Conservation (phyloP, 2,797 vertebrate genomes). For the Novumbra hubbsi region DNA sequence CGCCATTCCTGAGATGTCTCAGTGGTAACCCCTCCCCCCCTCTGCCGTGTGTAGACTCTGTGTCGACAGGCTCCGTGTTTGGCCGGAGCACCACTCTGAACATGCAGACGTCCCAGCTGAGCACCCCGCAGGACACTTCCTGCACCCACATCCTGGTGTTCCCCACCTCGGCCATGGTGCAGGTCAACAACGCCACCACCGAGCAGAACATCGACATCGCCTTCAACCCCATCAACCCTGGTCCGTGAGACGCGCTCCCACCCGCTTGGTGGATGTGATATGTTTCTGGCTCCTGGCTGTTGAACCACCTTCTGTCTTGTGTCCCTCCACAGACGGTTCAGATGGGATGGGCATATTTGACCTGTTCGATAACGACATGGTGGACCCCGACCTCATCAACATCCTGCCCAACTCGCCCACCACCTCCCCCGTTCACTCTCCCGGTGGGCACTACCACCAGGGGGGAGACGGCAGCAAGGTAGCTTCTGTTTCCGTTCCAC, state of each 20-base stretch:
- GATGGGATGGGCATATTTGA: constrained; percentile 94
- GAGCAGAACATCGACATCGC: constrained; percentile 86
- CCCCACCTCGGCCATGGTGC: constrained; percentile 74
- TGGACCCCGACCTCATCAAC: constrained; percentile 95
- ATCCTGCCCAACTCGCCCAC: constrained; percentile 95
- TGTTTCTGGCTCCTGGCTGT: not conserved
- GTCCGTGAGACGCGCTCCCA: constrained; percentile 36
- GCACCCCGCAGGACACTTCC: constrained; percentile 97
- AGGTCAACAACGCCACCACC: constrained; percentile 90
- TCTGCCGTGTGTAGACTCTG: constrained; percentile 80
- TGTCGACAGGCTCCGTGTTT: constrained; percentile 96
- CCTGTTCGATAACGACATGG: constrained; percentile 91
- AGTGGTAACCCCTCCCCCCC: not conserved
- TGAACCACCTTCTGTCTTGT: not conserved
- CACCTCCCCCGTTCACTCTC: constrained; percentile 93
- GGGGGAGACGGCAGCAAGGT: constrained; percentile 97
- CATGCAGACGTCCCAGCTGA: constrained; percentile 97
- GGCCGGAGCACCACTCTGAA: constrained; percentile 98
- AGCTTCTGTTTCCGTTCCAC: constrained; percentile 2
- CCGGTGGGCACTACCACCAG: constrained; percentile 90
- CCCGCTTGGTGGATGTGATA: not conserved
- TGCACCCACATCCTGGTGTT: constrained; percentile 91
- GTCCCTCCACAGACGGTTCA: constrained; percentile 79
- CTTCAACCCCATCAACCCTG: constrained; percentile 91
- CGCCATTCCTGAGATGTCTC: not conserved